phyloP scores from a whole-genome alignment of 2,888 invertebrate genomes.

The Lasioglossum lativentre region DNA sequence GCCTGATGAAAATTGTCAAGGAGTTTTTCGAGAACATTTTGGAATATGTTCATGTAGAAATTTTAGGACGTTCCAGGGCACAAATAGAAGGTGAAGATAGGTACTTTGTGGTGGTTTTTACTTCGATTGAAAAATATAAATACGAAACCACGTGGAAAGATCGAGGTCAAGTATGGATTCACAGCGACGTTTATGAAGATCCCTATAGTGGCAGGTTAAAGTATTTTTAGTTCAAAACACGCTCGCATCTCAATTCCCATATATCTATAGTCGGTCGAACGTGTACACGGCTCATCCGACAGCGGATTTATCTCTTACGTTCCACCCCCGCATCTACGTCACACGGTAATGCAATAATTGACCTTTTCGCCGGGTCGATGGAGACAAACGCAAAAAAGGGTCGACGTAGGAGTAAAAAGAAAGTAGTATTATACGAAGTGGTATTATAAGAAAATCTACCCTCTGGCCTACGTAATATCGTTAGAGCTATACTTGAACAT shows the following conservation, averaged over 20 bases:
- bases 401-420: slow-evolving; percentile 24
- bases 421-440: slow-evolving; percentile 13
- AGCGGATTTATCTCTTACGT: slow-evolving; percentile 39
- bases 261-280: neutral
- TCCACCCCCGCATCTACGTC: slow-evolving; percentile 50
- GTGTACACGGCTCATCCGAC: slow-evolving; percentile 21
- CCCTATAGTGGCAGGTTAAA: neutral
- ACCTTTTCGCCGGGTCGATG: slow-evolving; percentile 47
- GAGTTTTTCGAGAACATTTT: neutral
- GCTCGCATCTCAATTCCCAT: neutral
- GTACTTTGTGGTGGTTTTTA: too few relatives aligned
- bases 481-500: neutral
- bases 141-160: neutral
- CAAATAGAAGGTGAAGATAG: neutral
- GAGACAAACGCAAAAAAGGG: slow-evolving; percentile 41
- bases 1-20: neutral
- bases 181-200: neutral
- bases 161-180: neutral
- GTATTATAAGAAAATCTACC: neutral
- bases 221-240: slow-evolving; percentile 1
- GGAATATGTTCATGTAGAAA: neutral
- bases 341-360: slow-evolving; percentile 53
- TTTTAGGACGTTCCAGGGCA: neutral
- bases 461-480: neutral
- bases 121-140: neutral